Evolutionary conservation across 1,140 invertebrate genomes (phyloP).

Genomic region (Andrena cerasifolii): DNA sequence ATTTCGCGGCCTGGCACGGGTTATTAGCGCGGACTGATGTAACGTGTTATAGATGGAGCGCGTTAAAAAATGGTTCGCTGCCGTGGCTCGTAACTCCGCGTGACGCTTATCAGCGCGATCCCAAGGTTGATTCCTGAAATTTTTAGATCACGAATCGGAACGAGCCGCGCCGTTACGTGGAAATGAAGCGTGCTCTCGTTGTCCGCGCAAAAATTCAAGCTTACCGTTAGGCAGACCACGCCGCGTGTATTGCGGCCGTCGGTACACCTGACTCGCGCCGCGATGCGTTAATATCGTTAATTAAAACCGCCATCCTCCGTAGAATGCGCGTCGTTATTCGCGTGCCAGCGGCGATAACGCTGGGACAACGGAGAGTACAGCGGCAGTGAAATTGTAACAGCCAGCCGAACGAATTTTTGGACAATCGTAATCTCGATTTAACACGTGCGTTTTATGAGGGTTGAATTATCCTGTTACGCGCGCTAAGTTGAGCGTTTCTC

Average conservation of each 20-base stretch:
- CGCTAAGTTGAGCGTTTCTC: no score
- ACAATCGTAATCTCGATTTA: not conserved
- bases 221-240: not conserved
- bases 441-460: no score
- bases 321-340: constrained; percentile 13
- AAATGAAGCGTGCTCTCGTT: not conserved
- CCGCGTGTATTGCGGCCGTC: not conserved
- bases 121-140: constrained; percentile 22
- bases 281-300: constrained; percentile 59
- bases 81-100: no score
- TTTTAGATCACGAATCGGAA: not conserved
- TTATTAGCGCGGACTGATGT: not conserved
- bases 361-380: not conserved
- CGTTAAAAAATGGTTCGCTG: not conserved
- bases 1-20: not conserved
- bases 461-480: no score
- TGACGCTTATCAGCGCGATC: not conserved
- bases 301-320: constrained; percentile 40
- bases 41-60: no score
- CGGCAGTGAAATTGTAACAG: constrained; percentile 4
- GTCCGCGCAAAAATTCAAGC: not conserved
- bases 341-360: constrained; percentile 12
- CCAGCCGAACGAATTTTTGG: constrained; percentile 1
- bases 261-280: not conserved
- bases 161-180: not conserved